phyloP scores from a whole-genome alignment of 2,888 invertebrate genomes.

The Drosophila helvetica region DNA sequence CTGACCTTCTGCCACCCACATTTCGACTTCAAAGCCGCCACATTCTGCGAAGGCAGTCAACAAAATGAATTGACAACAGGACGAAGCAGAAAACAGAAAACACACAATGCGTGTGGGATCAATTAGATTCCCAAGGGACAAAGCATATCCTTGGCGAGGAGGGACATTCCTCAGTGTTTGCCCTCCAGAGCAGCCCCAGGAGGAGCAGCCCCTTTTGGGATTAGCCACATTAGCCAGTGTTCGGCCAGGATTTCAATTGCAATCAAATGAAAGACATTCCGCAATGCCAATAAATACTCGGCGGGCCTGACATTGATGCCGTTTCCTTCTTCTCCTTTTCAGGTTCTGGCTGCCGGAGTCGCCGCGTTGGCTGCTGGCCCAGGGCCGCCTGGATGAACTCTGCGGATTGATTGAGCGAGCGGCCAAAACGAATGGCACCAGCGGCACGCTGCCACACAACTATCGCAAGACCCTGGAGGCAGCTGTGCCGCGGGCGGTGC shows the following conservation, averaged over 20 bases:
- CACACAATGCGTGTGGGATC: constrained; percentile 51
- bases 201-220: not conserved
- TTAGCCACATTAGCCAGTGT: constrained; percentile 32
- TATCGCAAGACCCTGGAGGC: constrained; percentile 87
- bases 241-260: constrained; percentile 31
- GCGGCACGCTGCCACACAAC: constrained; percentile 86
- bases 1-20: not conserved
- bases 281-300: constrained; percentile 62
- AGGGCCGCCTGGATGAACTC: constrained; percentile 88
- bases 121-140: constrained; percentile 69
- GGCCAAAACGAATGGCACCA: constrained; percentile 87
- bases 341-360: constrained; percentile 92
- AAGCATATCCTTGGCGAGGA: constrained; percentile 42
- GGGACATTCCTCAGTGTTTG: constrained; percentile 65
- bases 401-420: constrained; percentile 87
- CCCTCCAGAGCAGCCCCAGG: constrained; percentile 21
- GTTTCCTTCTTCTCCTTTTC: constrained; percentile 28
- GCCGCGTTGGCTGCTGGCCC: constrained; percentile 90
- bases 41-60: constrained; percentile 62
- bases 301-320: constrained; percentile 39
- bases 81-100: constrained; percentile 25
- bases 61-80: constrained; percentile 59
- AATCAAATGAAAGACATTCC: constrained; percentile 74
- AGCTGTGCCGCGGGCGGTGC: constrained; percentile 56
- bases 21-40: constrained; percentile 59